phyloP scores from a whole-genome alignment of 2,888 invertebrate genomes.

The Orchesellides sinensis region DNA sequence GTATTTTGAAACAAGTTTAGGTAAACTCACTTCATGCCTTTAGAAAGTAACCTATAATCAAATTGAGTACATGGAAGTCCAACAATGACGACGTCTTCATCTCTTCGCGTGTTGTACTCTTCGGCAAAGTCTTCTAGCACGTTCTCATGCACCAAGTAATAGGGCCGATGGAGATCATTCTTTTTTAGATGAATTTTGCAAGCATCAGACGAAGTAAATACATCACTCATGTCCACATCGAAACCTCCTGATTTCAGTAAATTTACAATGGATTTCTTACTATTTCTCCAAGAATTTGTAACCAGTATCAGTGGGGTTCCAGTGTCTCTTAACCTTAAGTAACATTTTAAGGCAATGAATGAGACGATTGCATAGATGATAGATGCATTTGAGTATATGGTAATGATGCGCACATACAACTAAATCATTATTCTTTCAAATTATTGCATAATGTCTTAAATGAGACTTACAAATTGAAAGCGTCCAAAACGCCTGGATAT shows the following conservation, averaged over 20 bases:
- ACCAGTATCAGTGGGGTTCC: constrained; percentile 8
- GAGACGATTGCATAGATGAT: no score
- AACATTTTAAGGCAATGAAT: no score
- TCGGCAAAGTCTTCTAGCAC: constrained; percentile 48
- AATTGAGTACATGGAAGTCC: constrained; percentile 55
- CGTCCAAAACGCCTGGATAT: constrained; percentile 21
- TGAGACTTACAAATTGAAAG: constrained; percentile 29
- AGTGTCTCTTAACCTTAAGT: not conserved
- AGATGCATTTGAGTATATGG: no score
- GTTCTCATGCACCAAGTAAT: constrained; percentile 26
- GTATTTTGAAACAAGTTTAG: not conserved
- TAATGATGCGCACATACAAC: not conserved
- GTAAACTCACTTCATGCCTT: constrained; percentile 54
- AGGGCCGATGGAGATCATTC: constrained; percentile 40
- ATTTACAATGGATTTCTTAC: constrained; percentile 15
- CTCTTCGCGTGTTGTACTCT: not conserved
- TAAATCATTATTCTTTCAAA: not conserved
- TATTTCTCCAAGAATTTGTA: constrained; percentile 42
- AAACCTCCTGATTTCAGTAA: constrained; percentile 9
- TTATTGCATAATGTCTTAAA: not conserved
- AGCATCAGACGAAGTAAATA: constrained; percentile 56
- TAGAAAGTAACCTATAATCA: constrained; percentile 51
- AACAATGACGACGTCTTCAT: constrained; percentile 51
- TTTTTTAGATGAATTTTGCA: constrained; percentile 47
- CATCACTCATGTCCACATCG: constrained; percentile 26